These are phyloP conservation scores for Picus viridis DNA, from an alignment of 2,797 vertebrate genomes.

Conservation along the genomic window DNA sequence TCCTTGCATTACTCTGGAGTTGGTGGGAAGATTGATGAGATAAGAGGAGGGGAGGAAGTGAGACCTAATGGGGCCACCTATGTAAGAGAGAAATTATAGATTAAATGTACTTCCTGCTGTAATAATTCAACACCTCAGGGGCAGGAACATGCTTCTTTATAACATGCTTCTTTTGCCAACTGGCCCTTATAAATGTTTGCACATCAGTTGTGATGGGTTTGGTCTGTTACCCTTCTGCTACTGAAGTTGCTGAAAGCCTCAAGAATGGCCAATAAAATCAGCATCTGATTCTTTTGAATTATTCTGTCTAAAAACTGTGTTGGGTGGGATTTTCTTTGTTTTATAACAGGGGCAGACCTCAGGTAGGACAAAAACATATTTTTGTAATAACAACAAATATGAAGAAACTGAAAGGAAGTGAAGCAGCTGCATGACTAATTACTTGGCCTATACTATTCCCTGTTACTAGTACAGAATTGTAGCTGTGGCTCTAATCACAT, in stretches of 20 bases:
- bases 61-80: not conserved
- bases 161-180: not conserved
- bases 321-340: not conserved
- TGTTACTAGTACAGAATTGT: not conserved
- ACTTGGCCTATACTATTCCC: not conserved
- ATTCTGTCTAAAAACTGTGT: not conserved
- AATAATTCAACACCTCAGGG: not conserved
- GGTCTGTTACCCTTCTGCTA: not conserved
- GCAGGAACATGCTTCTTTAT: not conserved
- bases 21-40: not conserved
- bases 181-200: not conserved
- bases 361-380: not conserved
- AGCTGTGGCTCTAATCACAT: not conserved
- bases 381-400: not conserved
- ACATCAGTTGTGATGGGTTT: not conserved
- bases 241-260: not conserved
- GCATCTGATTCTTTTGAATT: not conserved
- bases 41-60: not conserved
- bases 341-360: not conserved
- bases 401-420: not conserved
- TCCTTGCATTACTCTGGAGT: not conserved
- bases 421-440: not conserved
- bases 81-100: not conserved
- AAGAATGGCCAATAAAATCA: not conserved
- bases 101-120: not conserved